A percentile compares a stretch with the other conserved stretches of the same genome.
Evolutionary conservation across 2,888 invertebrate species (phyloP).

Genomic region (Xanthostigma xanthostigma): DNA sequence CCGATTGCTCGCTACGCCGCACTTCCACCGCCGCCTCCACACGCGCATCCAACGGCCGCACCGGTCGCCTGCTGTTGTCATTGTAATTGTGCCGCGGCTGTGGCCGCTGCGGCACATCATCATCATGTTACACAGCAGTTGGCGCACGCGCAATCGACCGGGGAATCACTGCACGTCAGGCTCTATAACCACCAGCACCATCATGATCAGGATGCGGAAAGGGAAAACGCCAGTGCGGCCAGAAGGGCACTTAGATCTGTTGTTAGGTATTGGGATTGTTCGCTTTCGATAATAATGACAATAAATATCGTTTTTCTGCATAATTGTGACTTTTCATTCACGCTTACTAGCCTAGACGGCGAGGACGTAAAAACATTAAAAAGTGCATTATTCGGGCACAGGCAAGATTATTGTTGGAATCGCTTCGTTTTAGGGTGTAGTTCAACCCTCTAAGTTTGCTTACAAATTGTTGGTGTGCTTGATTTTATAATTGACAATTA

Average conservation of each 20-base stretch:
- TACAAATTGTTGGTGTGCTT: too few relatives aligned
- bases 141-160: slow-evolving; percentile 13
- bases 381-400: too few relatives aligned
- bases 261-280: slow-evolving; percentile 37
- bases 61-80: slow-evolving; percentile 29
- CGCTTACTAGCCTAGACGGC: too few relatives aligned
- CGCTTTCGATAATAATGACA: not conserved
- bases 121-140: slow-evolving; percentile 11
- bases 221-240: slow-evolving; percentile 24
- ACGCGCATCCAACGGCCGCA: slow-evolving; percentile 11
- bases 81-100: slow-evolving; percentile 32
- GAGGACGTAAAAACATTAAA: too few relatives aligned
- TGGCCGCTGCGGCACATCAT: slow-evolving; percentile 30
- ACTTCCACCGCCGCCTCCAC: not conserved
- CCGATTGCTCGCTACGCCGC: not conserved
- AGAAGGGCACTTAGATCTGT: slow-evolving; percentile 47
- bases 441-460: too few relatives aligned
- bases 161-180: slow-evolving; percentile 15
- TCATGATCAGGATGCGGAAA: slow-evolving; percentile 26
- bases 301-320: too few relatives aligned
- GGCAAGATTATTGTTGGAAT: too few relatives aligned
- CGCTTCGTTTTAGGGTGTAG: too few relatives aligned
- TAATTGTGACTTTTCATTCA: too few relatives aligned
- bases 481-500: too few relatives aligned
- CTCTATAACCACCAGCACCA: slow-evolving; percentile 24